Base-by-base conservation (phyloP, 64 coral and sea anemone genomes). In the Porites australiensis region DNA sequence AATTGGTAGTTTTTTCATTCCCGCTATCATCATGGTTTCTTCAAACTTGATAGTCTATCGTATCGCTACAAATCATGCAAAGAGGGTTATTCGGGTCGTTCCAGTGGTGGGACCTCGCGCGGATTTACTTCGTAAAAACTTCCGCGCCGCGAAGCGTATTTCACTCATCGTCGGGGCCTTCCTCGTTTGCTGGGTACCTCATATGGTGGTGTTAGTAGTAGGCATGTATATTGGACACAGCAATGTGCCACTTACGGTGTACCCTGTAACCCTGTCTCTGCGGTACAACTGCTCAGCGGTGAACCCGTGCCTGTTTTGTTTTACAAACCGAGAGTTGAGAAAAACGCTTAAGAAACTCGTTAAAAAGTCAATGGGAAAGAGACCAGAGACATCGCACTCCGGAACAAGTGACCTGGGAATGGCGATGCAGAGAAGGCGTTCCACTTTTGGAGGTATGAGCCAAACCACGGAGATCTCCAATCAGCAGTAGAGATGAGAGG, bases 291-390 rank as follows among this genome's bases (percentile, higher is more conserved):
- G 95, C 22, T 96, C 95, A 4, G 95, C 95, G 0, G 92, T 96
- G 13, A 93, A 96, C 13, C 95, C 95, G 3, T 96, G 95, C n/a
- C 88, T 96, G 20, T 96, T 96, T 59, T 93, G 91, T 85, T 79
- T 93, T 22, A 85, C 89, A 13, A 93, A 96, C 74, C 92, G 50
- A 50, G 95, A 96, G 55, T 46, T 96, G 58, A n/a, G 87, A 65
- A 86, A 58, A 51, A 89, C 95, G 15, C 63, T 96, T 12, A 89
- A 77, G 10, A 70, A 51, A 13, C n/a, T 83, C 3, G 44, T 90
- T 12, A 84, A 63, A 19, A 50, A 64, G 7, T 43, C 44, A 45
- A n/a, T 78, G 19, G 13, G 50, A 3, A 78, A 51, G 75, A 21
- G 50, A 78, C 49, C 47, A 5, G 18, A 55, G 8, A 50, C n/a